These are phyloP conservation scores for Cliona cf. orientalis DNA, from an alignment of 37 sponge, comb jelly and placozoan genomes.

Conservation along the genomic window DNA sequence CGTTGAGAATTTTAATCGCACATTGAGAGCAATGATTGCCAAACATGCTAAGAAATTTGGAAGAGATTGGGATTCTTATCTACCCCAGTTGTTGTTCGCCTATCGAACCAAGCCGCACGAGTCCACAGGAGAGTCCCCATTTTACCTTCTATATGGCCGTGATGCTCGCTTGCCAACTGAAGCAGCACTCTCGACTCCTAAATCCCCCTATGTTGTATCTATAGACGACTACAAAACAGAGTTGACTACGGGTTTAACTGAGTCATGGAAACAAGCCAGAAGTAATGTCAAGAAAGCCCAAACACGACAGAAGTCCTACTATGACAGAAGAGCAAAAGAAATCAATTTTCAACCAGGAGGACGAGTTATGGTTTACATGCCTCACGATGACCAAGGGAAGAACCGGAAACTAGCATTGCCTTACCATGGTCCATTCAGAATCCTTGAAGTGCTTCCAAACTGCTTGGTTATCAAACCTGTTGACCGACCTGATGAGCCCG, in stretches of 20 bases:
- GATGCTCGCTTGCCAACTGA: too few relatives aligned
- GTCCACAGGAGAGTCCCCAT: too few relatives aligned
- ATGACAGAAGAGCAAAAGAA: slow-evolving; percentile 6
- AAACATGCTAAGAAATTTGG: slow-evolving; percentile 1
- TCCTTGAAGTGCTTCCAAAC: slow-evolving; percentile 2
- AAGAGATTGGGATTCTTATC: neutral
- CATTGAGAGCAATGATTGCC: slow-evolving; percentile 10
- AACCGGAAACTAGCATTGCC: slow-evolving; percentile 9
- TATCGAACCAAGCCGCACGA: neutral
- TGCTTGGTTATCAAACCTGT: neutral
- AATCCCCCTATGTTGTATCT: too few relatives aligned
- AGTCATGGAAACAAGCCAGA: slow-evolving; percentile 19
- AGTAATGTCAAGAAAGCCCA: slow-evolving; percentile 5
- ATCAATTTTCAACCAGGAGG: neutral
- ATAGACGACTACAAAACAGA: slow-evolving; percentile 12
- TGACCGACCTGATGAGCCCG: neutral
- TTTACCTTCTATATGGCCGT: too few relatives aligned
- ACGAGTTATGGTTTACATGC: slow-evolving; percentile 3
- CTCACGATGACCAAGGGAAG: too few relatives aligned
- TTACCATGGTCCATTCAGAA: slow-evolving; percentile 26
- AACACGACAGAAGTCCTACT: slow-evolving; percentile 12
- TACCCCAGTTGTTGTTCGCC: slow-evolving; percentile 9
- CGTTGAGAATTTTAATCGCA: slow-evolving; percentile 11
- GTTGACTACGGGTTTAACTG: neutral
- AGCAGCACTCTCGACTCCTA: too few relatives aligned